Base-by-base conservation (phyloP, 2,797 vertebrate species). In the Myotis daubentonii region DNA sequence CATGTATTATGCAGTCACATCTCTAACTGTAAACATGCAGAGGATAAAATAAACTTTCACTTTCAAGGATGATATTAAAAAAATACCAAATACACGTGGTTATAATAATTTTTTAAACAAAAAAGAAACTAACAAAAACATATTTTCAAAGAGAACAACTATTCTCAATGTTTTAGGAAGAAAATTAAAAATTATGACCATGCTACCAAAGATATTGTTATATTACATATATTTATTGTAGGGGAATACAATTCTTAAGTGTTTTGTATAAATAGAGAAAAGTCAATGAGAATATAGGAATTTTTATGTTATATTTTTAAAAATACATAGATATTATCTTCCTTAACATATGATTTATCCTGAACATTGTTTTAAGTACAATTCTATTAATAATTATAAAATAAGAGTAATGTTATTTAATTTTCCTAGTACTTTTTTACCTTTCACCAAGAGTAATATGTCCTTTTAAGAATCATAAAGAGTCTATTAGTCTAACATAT, bases 41-140 rank as follows among this genome's bases (percentile, higher is more conserved):
- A 49, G 16, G 57, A 33, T 12, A 44, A 65, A 71, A 33, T 70
- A 65, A 66, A 38, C 51, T 62, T 89, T 76, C 22, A 78, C 41
- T 96, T 93, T 86, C 36, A 93, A 89, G n/a, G n/a, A 55, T 53
- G 81, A 70, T 60, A 5, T 75, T 87, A 70, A 33, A 65, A 94
- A 51, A 5, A 55, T 17, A 36, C 10, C 17, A 92, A 17, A 28
- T 66, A 78, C 47, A 80, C 80, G n/a, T 2, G 28, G 19, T 89
- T 89, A 36, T 68, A 85, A 80, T 20, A 87, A 36, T 5, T 41
- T 70, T 71, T 89, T 5, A 70, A 87, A 60, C 10, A 28, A 76
- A 84, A 51, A 75, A 75, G 11, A 30, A 78, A 74, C 8, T 76
- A 55, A 78, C 8, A 49, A 74, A 92, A 55, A 66, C 30, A 92